These are phyloP conservation scores for Zaprionus tsacasi DNA, from an alignment of 1,140 invertebrate species.

Conservation along the genomic window DNA sequence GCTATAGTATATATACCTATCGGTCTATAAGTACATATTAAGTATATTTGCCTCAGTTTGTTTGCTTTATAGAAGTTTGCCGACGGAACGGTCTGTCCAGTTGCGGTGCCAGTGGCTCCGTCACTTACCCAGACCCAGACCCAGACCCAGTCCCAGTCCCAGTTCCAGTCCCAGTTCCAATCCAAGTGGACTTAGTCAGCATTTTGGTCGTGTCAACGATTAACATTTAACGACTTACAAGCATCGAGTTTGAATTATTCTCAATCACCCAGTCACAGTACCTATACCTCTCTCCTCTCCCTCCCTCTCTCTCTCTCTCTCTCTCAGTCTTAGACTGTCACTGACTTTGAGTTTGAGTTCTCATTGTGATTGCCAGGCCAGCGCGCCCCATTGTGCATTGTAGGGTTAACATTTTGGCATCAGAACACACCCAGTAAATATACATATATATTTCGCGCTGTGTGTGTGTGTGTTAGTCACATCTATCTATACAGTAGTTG, in stretches of 20 bases:
- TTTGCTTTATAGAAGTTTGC: slow-evolving; percentile 53
- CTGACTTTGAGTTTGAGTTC: slow-evolving; percentile 18
- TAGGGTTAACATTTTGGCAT: slow-evolving; percentile 79
- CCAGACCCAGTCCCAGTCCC: slow-evolving; percentile 11
- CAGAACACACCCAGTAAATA: slow-evolving; percentile 70
- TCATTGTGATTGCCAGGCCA: slow-evolving; percentile 23
- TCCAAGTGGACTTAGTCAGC: slow-evolving; percentile 59
- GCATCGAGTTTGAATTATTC: slow-evolving; percentile 36
- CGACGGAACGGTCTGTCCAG: slow-evolving; percentile 16
- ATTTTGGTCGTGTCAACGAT: slow-evolving; percentile 76
- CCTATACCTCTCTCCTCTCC: background rate
- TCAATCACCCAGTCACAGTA: background rate
- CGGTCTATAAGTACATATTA: slow-evolving; percentile 12
- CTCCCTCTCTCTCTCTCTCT: background rate
- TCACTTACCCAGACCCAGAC: slow-evolving; percentile 23
- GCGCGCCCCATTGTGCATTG: slow-evolving; percentile 31
- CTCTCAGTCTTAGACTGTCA: slow-evolving; percentile 1
- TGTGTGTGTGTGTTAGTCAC: slow-evolving; percentile 36
- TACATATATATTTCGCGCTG: background rate
- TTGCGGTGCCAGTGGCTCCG: background rate
- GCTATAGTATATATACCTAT: slow-evolving; percentile 12
- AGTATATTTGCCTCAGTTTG: slow-evolving; percentile 40
- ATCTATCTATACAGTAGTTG: slow-evolving; percentile 78
- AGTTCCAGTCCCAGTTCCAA: slow-evolving; percentile 12
- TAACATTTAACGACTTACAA: slow-evolving; percentile 75